Conservation (phyloP, 2,888 invertebrate genomes). For the Idaea straminata region DNA sequence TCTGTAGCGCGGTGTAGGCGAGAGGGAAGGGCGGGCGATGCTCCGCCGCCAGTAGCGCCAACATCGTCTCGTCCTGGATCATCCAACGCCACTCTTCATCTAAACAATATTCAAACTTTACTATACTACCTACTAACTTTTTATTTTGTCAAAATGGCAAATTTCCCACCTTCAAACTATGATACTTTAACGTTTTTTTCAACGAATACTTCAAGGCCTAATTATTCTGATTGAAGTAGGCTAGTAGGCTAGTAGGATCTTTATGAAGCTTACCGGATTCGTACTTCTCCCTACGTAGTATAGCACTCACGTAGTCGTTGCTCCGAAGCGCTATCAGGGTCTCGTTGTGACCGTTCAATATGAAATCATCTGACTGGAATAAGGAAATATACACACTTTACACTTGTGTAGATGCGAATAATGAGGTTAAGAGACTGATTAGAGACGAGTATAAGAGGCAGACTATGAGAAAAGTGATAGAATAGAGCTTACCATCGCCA, state of each 20-base stretch:
- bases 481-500: conserved; percentile 50
- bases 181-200: too few species aligned
- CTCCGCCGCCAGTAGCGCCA: conserved; percentile 40
- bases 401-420: background rate
- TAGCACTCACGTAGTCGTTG: conserved; percentile 42
- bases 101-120: conserved; percentile 14
- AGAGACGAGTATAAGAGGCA: background rate
- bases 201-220: background rate
- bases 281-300: conserved; percentile 45
- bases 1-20: conserved; percentile 48
- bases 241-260: background rate
- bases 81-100: conserved; percentile 53
- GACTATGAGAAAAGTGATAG: conserved; percentile 8
- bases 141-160: too few species aligned
- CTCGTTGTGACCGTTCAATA: conserved; percentile 36
- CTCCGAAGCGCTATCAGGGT: conserved; percentile 42
- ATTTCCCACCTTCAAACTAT: too few species aligned
- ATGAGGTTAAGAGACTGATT: background rate
- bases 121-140: too few species aligned
- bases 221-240: background rate
- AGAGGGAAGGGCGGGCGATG: conserved; percentile 56
- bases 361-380: conserved; percentile 11
- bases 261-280: conserved; percentile 42
- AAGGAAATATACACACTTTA: background rate
- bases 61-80: conserved; percentile 43